Conservation (phyloP, 2,113 vertebrate genomes). For the Gyps fulvus region DNA sequence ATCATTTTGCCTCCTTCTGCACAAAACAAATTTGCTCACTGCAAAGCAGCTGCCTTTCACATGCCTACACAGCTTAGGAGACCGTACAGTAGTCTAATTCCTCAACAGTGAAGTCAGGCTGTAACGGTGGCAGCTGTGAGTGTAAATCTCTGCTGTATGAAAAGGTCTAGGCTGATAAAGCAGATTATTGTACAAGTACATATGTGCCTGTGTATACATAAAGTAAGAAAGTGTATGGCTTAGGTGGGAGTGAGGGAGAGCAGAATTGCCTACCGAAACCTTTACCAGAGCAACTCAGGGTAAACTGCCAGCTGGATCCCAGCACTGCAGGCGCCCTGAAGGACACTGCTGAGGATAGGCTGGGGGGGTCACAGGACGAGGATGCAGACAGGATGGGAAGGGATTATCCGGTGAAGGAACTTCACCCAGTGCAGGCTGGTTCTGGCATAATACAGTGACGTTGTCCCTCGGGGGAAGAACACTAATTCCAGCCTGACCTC, state of each 20-base stretch:
- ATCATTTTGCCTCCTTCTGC: background rate
- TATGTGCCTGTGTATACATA: background rate
- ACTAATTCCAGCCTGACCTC: background rate
- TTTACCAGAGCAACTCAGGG: background rate
- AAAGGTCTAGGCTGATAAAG: background rate
- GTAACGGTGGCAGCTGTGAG: slow-evolving; percentile 37
- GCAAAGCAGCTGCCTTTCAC: slow-evolving; percentile 22
- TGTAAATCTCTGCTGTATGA: background rate
- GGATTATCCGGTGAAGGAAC: background rate
- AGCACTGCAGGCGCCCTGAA: background rate
- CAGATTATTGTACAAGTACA: background rate
- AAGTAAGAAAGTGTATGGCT: background rate
- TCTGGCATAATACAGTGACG: background rate
- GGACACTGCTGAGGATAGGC: background rate
- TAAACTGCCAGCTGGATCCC: background rate
- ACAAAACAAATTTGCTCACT: background rate
- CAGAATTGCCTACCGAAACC: background rate
- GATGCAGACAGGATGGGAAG: background rate
- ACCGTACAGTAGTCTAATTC: slow-evolving; percentile 35
- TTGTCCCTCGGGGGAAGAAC: background rate
- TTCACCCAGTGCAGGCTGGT: background rate
- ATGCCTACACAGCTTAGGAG: slow-evolving; percentile 1
- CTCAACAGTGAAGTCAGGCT: slow-evolving; percentile 48
- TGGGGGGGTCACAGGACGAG: background rate
- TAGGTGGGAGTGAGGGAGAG: background rate